Percentiles rank a stretch among this genome's conserved stretches.
Conservation (phyloP, 2,888 invertebrate species). For the Acanthacorydalis orientalis region DNA sequence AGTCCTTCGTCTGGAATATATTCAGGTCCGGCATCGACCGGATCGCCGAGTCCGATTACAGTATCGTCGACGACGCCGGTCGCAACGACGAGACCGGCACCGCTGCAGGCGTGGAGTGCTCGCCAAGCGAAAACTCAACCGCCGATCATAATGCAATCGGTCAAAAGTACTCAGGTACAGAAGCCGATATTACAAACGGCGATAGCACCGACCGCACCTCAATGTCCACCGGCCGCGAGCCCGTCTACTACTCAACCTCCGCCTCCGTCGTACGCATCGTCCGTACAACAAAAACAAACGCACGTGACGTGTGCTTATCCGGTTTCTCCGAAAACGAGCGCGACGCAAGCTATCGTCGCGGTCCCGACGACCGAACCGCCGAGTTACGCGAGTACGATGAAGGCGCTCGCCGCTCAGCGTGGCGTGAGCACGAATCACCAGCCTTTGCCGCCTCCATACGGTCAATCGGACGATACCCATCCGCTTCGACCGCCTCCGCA, state of each 20-base stretch:
- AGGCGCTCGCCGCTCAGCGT: slow-evolving; percentile 33
- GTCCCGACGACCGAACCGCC: slow-evolving; percentile 78
- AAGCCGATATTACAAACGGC: slow-evolving; percentile 91
- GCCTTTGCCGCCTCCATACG: slow-evolving; percentile 54
- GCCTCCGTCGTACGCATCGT: slow-evolving; percentile 68
- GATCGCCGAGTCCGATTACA: slow-evolving; percentile 69
- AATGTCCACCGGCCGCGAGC: slow-evolving; percentile 29
- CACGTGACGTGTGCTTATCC: slow-evolving; percentile 34
- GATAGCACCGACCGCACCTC: slow-evolving; percentile 74
- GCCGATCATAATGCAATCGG: slow-evolving; percentile 92
- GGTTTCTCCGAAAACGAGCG: slow-evolving; percentile 27
- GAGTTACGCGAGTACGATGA: slow-evolving; percentile 83
- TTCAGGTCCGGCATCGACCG: slow-evolving; percentile 66
- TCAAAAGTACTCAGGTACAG: slow-evolving; percentile 88
- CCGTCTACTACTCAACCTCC: slow-evolving; percentile 33
- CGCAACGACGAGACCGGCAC: slow-evolving; percentile 60
- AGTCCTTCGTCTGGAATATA: slow-evolving; percentile 77
- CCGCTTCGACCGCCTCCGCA: slow-evolving; percentile 44
- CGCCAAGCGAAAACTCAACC: slow-evolving; percentile 79
- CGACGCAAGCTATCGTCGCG: slow-evolving; percentile 15
- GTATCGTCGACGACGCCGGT: slow-evolving; percentile 42
- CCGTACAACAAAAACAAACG: slow-evolving; percentile 59
- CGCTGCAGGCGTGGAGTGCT: slow-evolving; percentile 70
- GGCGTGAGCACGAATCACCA: slow-evolving; percentile 28
- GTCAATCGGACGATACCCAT: slow-evolving; percentile 21